These are phyloP conservation scores for Hirtodrosophila alboralis DNA, from an alignment of 2,888 invertebrate species.

Conservation along the genomic window DNA sequence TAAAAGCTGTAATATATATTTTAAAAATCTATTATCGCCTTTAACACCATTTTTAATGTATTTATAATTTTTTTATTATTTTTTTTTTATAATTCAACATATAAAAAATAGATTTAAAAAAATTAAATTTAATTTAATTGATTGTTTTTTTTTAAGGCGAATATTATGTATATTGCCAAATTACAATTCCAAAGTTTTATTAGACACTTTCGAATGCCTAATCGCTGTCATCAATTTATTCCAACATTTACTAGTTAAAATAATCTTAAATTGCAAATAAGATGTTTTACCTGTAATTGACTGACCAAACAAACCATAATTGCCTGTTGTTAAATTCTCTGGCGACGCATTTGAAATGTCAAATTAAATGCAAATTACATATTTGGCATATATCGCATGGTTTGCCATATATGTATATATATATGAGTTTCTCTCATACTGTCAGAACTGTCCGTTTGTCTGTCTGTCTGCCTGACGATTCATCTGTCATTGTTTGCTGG, in stretches of 20 bases:
- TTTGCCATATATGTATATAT: conserved; percentile 8
- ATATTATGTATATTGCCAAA: too few species aligned
- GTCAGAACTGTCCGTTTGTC: conserved; percentile 1
- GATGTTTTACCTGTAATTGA: conserved; percentile 6
- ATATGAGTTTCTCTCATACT: conserved; percentile 5
- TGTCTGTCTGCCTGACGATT: conserved; percentile 9
- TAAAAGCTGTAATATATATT: too few species aligned
- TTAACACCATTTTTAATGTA: too few species aligned
- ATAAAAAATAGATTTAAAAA: too few species aligned
- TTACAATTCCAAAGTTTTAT: too few species aligned
- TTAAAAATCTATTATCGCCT: too few species aligned
- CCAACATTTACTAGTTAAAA: conserved; percentile 4
- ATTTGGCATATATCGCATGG: conserved; percentile 57
- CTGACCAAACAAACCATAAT: conserved; percentile 40
- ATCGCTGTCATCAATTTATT: too few species aligned
- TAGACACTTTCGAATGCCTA: too few species aligned
- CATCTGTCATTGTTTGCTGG: conserved; percentile 27
- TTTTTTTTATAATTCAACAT: too few species aligned
- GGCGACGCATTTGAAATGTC: conserved; percentile 61
- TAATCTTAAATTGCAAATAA: neutral
- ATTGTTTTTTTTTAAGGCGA: too few species aligned
- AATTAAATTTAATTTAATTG: too few species aligned
- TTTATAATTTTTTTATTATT: too few species aligned
- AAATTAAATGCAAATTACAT: conserved; percentile 79
- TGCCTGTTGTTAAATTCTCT: conserved; percentile 23